These are phyloP conservation scores for Semicossyphus pulcher DNA, from an alignment of 2,113 vertebrate species.

Conservation along the genomic window DNA sequence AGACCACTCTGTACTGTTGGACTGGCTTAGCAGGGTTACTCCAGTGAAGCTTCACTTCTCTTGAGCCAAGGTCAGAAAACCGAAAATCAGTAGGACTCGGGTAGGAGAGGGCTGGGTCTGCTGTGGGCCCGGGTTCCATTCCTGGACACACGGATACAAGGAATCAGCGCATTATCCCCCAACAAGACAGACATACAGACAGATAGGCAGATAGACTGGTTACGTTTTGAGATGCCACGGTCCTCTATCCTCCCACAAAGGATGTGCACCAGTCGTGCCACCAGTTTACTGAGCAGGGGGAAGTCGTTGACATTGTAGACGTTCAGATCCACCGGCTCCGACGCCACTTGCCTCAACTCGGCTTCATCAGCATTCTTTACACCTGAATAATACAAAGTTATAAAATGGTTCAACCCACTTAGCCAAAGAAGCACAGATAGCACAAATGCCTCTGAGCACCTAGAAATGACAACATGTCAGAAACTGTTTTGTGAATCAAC, in stretches of 20 bases:
- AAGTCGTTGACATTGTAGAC: conserved; percentile 93
- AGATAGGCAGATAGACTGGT: neutral
- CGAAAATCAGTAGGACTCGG: conserved; percentile 86
- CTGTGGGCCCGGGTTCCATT: conserved; percentile 74
- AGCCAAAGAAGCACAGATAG: neutral
- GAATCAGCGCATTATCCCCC: neutral
- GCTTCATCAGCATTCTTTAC: conserved; percentile 95
- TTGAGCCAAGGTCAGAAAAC: conserved; percentile 87
- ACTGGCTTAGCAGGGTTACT: conserved; percentile 77
- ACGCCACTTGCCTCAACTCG: conserved; percentile 91
- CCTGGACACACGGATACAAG: conserved; percentile 55
- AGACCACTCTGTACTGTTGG: conserved; percentile 88
- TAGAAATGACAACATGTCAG: neutral
- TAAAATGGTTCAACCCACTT: neutral
- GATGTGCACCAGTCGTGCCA: conserved; percentile 86
- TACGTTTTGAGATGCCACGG: conserved; percentile 80
- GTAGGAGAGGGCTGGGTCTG: conserved; percentile 70
- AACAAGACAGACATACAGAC: neutral
- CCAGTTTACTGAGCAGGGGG: conserved; percentile 89
- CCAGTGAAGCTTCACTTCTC: conserved; percentile 90
- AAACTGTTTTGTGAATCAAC: neutral
- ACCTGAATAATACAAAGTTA: conserved; percentile 75
- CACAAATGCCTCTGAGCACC: neutral
- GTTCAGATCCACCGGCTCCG: conserved; percentile 88
- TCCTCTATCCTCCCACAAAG: conserved; percentile 89